A percentile compares a stretch with the other conserved stretches of the same genome.
phyloP scores from a whole-genome alignment of 2,797 vertebrate genomes.

The Coregonus sp. region DNA sequence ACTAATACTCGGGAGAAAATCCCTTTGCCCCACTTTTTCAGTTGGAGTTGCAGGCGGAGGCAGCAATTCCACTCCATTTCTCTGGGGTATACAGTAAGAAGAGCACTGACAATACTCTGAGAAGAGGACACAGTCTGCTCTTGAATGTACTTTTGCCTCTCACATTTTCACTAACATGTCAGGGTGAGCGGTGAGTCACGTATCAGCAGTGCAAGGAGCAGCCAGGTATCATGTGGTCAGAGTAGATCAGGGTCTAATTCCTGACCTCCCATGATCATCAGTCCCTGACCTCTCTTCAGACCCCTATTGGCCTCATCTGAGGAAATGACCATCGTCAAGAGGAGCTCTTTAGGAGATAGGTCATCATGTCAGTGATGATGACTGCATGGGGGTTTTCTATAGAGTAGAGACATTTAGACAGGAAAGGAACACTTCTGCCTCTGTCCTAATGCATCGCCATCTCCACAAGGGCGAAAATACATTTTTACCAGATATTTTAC shows the following conservation, averaged over 20 bases:
- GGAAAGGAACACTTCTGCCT: too few relatives aligned
- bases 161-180: background rate
- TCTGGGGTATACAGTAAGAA: background rate
- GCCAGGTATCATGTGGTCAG: conserved; percentile 1
- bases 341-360: background rate
- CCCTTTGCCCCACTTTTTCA: conserved; percentile 32
- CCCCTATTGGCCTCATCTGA: background rate
- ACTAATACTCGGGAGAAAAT: conserved; percentile 41
- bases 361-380: background rate
- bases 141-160: background rate
- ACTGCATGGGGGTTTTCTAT: background rate
- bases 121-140: background rate
- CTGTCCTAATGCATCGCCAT: too few relatives aligned
- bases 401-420: background rate
- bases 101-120: background rate
- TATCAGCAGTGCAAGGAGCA: background rate
- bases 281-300: background rate
- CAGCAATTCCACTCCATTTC: background rate
- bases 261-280: background rate
- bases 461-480: too few relatives aligned
- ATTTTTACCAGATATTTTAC: background rate
- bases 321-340: background rate
- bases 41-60: background rate
- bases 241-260: background rate
- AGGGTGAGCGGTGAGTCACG: background rate